Evolutionary conservation across 1,140 invertebrate genomes (phyloP).

Genomic region (Trigoniulus corallinus): DNA sequence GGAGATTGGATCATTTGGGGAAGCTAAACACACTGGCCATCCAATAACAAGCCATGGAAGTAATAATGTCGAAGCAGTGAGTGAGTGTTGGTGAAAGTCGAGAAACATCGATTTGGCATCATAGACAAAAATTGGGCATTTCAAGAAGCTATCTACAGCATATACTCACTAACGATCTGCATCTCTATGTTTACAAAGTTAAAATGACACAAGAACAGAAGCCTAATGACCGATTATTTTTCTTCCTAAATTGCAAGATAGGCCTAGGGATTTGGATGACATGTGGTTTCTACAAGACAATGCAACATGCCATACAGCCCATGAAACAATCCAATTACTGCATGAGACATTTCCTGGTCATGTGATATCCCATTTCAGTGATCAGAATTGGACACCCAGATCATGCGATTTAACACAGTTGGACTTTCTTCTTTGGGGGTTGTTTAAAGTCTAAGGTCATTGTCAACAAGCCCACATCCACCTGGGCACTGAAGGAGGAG

Average conservation of each 20-base stretch:
- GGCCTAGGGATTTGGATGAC: no score
- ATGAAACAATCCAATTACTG: background rate
- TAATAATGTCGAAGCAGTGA: background rate
- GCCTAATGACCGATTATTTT: no score
- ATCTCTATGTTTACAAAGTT: no score
- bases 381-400: constrained; percentile 5
- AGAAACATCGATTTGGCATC: no score
- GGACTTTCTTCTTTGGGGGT: background rate
- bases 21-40: constrained; percentile 9
- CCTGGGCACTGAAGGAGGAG: constrained; percentile 9
- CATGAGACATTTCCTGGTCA: constrained; percentile 8
- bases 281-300: no score
- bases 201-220: no score
- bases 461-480: no score
- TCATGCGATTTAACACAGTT: background rate
- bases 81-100: background rate
- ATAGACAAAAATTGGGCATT: no score
- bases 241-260: no score
- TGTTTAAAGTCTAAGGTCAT: constrained; percentile 4
- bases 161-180: no score
- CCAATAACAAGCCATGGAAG: constrained; percentile 3
- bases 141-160: no score
- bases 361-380: constrained; percentile 5
- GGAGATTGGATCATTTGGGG: constrained; percentile 10
- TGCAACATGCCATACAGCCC: background rate